Conservation (phyloP, 2,113 vertebrate species). For the Ploceus nigricollis region DNA sequence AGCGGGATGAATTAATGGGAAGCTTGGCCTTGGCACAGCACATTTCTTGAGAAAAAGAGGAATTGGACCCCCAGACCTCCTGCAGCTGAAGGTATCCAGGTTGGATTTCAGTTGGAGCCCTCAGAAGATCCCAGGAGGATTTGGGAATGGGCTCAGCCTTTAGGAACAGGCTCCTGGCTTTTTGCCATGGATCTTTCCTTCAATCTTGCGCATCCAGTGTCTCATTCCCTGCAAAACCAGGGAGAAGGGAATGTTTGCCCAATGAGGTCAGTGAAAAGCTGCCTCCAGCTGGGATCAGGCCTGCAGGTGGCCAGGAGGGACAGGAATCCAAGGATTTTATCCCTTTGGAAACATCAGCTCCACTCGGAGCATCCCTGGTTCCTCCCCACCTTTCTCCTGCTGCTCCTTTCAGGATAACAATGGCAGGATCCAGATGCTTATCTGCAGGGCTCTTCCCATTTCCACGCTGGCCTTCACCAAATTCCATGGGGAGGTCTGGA, state of each 20-base stretch:
- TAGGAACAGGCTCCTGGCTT: accelerated
- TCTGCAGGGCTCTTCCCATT: conserved; percentile 26
- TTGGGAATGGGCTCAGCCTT: not conserved
- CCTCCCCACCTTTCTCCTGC: not conserved
- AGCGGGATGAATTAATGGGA: accelerated
- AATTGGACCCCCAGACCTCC: not conserved
- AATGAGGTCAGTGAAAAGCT: conserved; percentile 31
- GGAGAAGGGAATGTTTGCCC: not conserved
- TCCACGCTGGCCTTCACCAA: not conserved
- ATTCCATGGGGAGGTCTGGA: not conserved
- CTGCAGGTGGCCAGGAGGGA: not conserved
- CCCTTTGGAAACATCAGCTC: not conserved
- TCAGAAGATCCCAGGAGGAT: not conserved
- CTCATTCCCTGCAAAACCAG: not conserved
- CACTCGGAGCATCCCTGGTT: not conserved
- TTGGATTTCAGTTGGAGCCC: not conserved
- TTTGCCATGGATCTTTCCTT: not conserved
- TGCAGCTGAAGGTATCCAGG: accelerated
- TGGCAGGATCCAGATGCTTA: conserved; percentile 67
- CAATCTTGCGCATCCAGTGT: accelerated
- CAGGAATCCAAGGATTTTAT: not conserved
- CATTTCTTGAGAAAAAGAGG: not conserved
- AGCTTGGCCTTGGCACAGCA: accelerated
- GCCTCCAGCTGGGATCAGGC: not conserved
- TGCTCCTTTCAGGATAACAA: conserved; percentile 29